Conservation (phyloP, 2,113 vertebrate species). For the Melospiza georgiana region DNA sequence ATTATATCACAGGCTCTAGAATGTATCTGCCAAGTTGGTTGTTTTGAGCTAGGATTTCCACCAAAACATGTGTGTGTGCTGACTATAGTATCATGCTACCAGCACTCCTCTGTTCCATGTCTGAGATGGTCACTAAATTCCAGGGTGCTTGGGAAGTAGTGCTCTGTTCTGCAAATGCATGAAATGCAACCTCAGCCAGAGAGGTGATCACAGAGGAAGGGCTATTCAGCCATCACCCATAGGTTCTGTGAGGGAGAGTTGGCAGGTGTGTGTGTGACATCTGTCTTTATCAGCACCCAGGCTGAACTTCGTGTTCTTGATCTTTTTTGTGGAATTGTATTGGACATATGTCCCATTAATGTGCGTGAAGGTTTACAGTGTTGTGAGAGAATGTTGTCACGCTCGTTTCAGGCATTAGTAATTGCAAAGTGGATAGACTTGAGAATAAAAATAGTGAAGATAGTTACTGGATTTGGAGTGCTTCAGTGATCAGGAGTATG, state of each 20-base stretch:
- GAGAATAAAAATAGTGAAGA: not conserved
- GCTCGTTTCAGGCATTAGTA: not conserved
- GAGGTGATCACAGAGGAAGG: not conserved
- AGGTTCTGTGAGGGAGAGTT: not conserved
- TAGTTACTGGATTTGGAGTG: not conserved
- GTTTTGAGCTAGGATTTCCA: not conserved
- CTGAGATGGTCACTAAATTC: not conserved
- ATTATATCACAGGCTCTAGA: not conserved
- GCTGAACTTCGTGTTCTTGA: not conserved
- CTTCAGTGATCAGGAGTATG: not conserved
- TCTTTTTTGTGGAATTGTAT: not conserved
- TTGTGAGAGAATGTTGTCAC: not conserved
- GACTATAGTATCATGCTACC: not conserved
- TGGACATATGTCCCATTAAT: not conserved
- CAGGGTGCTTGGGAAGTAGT: not conserved
- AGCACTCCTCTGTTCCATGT: not conserved
- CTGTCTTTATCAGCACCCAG: not conserved
- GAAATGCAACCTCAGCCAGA: not conserved
- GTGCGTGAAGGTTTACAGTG: not conserved
- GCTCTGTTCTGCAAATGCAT: not conserved
- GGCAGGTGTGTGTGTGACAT: not conserved
- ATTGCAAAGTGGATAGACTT: not conserved
- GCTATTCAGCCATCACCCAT: not conserved
- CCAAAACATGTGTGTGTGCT: not conserved
- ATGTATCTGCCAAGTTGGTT: not conserved